Percentiles rank a stretch among this genome's conserved stretches.
phyloP scores from a whole-genome alignment of 2,797 vertebrate genomes.

The Acanthopagrus latus region DNA sequence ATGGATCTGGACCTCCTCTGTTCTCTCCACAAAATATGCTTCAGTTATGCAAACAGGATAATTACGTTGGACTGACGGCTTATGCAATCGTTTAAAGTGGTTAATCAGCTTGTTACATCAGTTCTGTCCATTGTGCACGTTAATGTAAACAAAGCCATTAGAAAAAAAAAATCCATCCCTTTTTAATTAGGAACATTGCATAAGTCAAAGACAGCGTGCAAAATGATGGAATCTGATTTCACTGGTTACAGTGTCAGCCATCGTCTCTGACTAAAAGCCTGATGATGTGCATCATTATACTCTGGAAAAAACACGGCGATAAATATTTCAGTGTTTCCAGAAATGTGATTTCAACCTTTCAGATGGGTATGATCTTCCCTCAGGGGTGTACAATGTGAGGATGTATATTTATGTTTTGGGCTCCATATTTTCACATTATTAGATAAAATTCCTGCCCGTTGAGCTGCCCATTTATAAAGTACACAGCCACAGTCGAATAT shows the following conservation, averaged over 20 bases:
- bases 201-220: conserved; percentile 17
- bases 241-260: conserved; percentile 36
- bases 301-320: conserved; percentile 28
- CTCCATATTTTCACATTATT: conserved; percentile 12
- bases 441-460: not conserved
- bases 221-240: conserved; percentile 29
- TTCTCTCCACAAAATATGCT: not conserved
- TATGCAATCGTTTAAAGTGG: conserved; percentile 14
- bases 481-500: not conserved
- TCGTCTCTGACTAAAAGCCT: conserved; percentile 24
- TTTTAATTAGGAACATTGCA: conserved; percentile 19
- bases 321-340: conserved; percentile 43
- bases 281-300: conserved; percentile 49
- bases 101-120: conserved; percentile 23
- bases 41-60: conserved; percentile 7
- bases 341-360: conserved; percentile 31
- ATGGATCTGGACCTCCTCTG: not conserved
- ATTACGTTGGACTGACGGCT: conserved; percentile 14
- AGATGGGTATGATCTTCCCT: conserved; percentile 8
- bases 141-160: conserved; percentile 37
- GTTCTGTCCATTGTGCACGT: conserved; percentile 8
- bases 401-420: conserved; percentile 3
- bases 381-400: conserved; percentile 1
- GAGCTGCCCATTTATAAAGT: not conserved
- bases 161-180: conserved; percentile 1